Percentiles rank a stretch among this genome's conserved stretches.
phyloP scores from a whole-genome alignment of 2,113 vertebrate species.

The Leucopsar rothschildi region DNA sequence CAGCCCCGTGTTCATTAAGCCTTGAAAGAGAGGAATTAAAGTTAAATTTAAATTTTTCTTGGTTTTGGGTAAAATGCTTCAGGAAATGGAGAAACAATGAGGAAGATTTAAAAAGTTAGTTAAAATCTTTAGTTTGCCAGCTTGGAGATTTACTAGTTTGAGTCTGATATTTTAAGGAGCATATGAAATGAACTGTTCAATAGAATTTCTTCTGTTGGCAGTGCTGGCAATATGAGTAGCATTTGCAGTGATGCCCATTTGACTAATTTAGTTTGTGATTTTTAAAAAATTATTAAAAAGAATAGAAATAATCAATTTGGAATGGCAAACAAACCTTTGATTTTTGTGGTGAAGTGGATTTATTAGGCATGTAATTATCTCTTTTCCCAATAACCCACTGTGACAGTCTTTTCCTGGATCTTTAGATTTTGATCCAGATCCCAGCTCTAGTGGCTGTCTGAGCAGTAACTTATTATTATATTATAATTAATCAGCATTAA shows the following conservation, averaged over 20 bases:
- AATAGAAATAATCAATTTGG: background rate
- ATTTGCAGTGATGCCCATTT: background rate
- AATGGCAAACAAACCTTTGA: background rate
- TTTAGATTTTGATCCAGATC: background rate
- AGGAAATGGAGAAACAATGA: background rate
- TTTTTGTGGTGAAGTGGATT: background rate
- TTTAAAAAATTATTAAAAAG: background rate
- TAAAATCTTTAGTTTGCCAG: background rate
- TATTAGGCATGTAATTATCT: background rate
- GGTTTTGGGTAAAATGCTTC: background rate
- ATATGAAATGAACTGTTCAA: background rate
- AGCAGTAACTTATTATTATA: background rate
- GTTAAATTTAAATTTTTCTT: background rate
- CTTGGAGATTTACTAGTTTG: background rate
- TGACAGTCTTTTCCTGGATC: background rate
- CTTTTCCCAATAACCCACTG: background rate
- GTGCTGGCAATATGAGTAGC: no score
- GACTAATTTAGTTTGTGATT: background rate
- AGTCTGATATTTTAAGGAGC: background rate
- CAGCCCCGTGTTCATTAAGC: rapidly evolving
- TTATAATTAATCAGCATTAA: background rate
- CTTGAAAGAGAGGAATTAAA: background rate
- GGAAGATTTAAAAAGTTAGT: background rate
- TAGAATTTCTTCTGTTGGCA: background rate
- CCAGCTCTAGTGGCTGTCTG: background rate